Evolutionary conservation across 2,888 invertebrate genomes (phyloP).

Genomic region (Tiliacea aurago): DNA sequence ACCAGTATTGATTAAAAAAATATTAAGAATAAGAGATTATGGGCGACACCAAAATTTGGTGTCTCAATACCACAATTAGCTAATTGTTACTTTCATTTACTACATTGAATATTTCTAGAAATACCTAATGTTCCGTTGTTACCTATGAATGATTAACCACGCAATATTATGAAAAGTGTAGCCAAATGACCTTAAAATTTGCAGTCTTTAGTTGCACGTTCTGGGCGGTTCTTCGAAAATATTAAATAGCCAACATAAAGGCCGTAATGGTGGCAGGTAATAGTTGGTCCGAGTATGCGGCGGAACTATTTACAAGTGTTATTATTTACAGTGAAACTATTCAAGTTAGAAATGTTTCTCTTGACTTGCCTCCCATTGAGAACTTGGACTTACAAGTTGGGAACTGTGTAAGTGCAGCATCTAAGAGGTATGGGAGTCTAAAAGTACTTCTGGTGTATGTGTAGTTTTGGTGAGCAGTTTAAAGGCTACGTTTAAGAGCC

Average conservation of each 20-base stretch:
- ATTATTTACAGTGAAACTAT: constrained; percentile 54
- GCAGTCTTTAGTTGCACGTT: constrained; percentile 26
- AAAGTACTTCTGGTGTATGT: constrained; percentile 5
- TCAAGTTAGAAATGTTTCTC: constrained; percentile 41
- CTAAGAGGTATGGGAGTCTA: constrained; percentile 12
- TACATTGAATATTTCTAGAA: background rate
- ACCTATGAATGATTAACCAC: background rate
- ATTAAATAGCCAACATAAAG: constrained; percentile 56
- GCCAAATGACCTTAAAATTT: constrained; percentile 36
- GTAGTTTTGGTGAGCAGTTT: background rate
- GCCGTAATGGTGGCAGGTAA: constrained; percentile 57
- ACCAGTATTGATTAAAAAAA: constrained; percentile 3
- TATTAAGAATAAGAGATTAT: background rate
- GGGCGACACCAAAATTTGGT: constrained; percentile 12
- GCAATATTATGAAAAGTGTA: constrained; percentile 33
- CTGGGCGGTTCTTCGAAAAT: constrained; percentile 57
- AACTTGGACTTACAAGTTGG: constrained; percentile 32
- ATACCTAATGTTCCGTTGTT: background rate
- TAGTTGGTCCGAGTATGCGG: constrained; percentile 39
- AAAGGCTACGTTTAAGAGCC: background rate
- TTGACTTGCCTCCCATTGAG: constrained; percentile 38
- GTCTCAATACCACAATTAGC: constrained; percentile 21
- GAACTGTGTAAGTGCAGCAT: constrained; percentile 41
- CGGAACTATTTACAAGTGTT: constrained; percentile 54
- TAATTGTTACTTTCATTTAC: constrained; percentile 4